phyloP scores from a whole-genome alignment of 1,140 invertebrate species.

The Papilio dardanus region DNA sequence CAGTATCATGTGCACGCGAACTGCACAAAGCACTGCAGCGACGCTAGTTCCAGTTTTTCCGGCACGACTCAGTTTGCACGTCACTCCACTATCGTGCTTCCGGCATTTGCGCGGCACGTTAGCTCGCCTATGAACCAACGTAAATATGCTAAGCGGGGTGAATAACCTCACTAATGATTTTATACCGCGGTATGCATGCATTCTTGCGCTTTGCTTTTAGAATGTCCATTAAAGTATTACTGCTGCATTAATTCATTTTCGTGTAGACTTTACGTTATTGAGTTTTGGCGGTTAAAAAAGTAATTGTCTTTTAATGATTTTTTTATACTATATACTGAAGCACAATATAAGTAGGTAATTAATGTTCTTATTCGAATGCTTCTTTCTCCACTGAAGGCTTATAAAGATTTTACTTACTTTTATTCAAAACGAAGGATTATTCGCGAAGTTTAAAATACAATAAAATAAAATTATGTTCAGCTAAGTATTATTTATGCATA shows the following conservation, averaged over 20 bases:
- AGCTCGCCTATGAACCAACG: conserved; percentile 22
- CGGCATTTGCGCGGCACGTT: conserved; percentile 30
- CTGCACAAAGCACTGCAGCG: conserved; percentile 14
- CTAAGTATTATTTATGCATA: neutral
- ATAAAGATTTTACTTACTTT: too few relatives aligned
- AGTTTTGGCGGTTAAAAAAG: neutral
- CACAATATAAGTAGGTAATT: too few relatives aligned
- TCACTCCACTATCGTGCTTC: conserved; percentile 30
- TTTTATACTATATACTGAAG: too few relatives aligned
- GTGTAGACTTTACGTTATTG: neutral
- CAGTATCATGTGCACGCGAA: conserved; percentile 29
- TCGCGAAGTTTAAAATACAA: neutral
- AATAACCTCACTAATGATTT: conserved; percentile 27
- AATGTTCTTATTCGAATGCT: too few relatives aligned
- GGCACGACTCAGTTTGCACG: conserved; percentile 27
- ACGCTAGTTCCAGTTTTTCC: conserved; percentile 12
- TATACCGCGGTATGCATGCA: neutral
- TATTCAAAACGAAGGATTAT: neutral
- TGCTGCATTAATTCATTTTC: neutral
- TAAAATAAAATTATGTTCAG: neutral
- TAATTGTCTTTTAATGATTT: neutral
- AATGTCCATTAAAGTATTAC: neutral
- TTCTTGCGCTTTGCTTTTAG: conserved; percentile 7
- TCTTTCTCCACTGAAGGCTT: too few relatives aligned
- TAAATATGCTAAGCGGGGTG: conserved; percentile 32